These are phyloP conservation scores for Diplolepis rosae DNA, from an alignment of 2,888 invertebrate genomes.

Conservation along the genomic window DNA sequence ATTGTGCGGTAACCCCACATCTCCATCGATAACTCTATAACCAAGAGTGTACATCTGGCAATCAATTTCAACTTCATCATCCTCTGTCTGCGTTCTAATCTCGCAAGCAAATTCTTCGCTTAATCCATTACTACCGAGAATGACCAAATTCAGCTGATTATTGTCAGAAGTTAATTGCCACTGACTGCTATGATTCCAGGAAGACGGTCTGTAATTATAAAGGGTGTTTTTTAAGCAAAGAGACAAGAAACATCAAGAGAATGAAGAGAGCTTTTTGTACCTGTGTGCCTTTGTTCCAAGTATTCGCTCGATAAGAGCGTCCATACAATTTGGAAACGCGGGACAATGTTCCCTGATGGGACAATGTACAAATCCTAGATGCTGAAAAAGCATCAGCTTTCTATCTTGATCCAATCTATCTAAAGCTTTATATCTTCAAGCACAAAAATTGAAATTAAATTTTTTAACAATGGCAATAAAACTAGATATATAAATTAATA, in stretches of 20 bases:
- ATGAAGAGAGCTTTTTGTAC: constrained; percentile 59
- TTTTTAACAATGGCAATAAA: constrained; percentile 1
- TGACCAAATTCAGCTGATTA: constrained; percentile 88
- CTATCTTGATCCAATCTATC: constrained; percentile 96
- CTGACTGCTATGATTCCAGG: constrained; percentile 80
- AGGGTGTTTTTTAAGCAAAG: constrained; percentile 6
- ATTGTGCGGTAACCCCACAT: constrained; percentile 86
- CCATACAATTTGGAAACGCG: constrained; percentile 88
- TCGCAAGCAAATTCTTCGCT: constrained; percentile 91
- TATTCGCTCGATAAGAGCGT: constrained; percentile 83
- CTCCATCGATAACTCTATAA: constrained; percentile 90
- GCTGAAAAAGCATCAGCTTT: constrained; percentile 94
- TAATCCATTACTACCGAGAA: constrained; percentile 90
- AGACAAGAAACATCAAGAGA: constrained; percentile 15
- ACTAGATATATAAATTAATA: constrained; percentile 5
- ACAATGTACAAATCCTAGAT: constrained; percentile 95
- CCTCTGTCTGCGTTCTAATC: constrained; percentile 88
- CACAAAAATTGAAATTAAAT: background rate
- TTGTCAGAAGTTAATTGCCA: constrained; percentile 81
- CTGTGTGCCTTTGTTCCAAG: constrained; percentile 81
- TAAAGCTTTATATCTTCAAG: constrained; percentile 89
- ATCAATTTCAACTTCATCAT: constrained; percentile 89
- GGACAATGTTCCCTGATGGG: constrained; percentile 96
- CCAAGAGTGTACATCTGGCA: constrained; percentile 88
- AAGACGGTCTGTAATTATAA: constrained; percentile 75